Base-by-base conservation (phyloP, 2,113 vertebrate genomes). In the Halcyon senegalensis region DNA sequence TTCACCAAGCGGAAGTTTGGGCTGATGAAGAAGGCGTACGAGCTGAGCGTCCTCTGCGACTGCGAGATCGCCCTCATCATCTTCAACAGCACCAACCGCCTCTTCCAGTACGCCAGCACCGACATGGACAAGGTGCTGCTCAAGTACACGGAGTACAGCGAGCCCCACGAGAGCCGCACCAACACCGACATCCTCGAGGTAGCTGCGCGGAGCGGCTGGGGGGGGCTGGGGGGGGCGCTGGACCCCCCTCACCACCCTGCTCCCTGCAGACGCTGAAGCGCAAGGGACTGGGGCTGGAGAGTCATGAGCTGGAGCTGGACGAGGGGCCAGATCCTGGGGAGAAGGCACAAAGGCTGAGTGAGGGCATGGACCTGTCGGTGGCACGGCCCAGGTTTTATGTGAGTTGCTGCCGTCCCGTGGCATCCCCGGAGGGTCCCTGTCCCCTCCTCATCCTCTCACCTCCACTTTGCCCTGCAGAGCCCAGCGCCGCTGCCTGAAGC, bases 51-150 rank as follows among this genome's bases (percentile, higher is more conserved):
- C 90, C 98, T 99, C 82, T 99, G 99, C 4, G 99, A 99, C 98
- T 99, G 99, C 11, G 99, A 99, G 98, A 99, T 99, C 35, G 99
- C 99, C 33, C 99, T 99, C 89, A 99, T 99, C 98, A 99, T 99
- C 98, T 99, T 99, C 98, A 99, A 99, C 98, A 99, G 99, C 98
- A 98, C 99, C 90, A 99, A 99, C 95, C 98, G 99, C 16, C 98
- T 99, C 46, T 99, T 99, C 98, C 99, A 99, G 98, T 99, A 99
- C 2, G 99, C 99, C 97, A 99, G 99, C 98, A 99, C 98, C 1
- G 99, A 99, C 97, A 99, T 99, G 99, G 99, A 99, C 97, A 98
- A 98, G 20, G 99, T 99, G 51, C 98, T 99, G 68, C 98, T 99
- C 35, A 99, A 99, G 50, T 99, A 99, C 98, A 99, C 99, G 0